Evolutionary conservation across 2,113 vertebrate species (phyloP).

Genomic region (Laticauda laticaudata): DNA sequence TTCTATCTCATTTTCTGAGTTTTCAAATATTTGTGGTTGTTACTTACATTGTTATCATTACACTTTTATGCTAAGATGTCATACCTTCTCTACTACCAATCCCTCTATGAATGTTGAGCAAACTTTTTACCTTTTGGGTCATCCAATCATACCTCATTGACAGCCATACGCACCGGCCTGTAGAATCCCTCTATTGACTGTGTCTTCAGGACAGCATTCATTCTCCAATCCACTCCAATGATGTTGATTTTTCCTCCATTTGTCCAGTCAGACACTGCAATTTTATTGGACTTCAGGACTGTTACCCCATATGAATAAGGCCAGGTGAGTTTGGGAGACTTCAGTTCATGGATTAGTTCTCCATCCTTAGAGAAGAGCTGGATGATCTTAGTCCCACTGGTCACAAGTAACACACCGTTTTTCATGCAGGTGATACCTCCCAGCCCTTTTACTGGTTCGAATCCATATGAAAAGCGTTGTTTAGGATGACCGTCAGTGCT

Average conservation of each 20-base stretch:
- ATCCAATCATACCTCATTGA: constrained; percentile 29
- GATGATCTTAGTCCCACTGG: constrained; percentile 23
- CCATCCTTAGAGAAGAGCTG: constrained; percentile 44
- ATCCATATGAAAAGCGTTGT: constrained; percentile 20
- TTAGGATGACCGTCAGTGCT: constrained; percentile 6
- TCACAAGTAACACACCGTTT: constrained; percentile 24
- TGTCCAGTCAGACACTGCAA: constrained; percentile 39
- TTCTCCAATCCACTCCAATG: constrained; percentile 40
- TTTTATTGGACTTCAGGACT: constrained; percentile 29
- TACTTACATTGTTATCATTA: not conserved
- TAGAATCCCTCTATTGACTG: constrained; percentile 42
- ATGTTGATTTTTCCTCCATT: constrained; percentile 25
- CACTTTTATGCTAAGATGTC: not conserved
- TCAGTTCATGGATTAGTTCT: constrained; percentile 34
- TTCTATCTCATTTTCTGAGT: not conserved
- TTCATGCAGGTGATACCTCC: not conserved
- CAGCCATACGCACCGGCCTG: constrained; percentile 32
- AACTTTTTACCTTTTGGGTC: not conserved
- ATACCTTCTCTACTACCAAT: no score
- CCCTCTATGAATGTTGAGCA: not conserved
- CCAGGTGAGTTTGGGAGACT: constrained; percentile 21
- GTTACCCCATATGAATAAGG: constrained; percentile 28
- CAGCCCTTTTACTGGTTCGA: constrained; percentile 16
- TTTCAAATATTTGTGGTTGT: not conserved
- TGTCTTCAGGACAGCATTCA: constrained; percentile 41